Percentiles rank a stretch among this genome's conserved stretches.
These are phyloP conservation scores for Callyntrura guangdongensis DNA, from an alignment of 2,888 invertebrate species.

Conservation along the genomic window DNA sequence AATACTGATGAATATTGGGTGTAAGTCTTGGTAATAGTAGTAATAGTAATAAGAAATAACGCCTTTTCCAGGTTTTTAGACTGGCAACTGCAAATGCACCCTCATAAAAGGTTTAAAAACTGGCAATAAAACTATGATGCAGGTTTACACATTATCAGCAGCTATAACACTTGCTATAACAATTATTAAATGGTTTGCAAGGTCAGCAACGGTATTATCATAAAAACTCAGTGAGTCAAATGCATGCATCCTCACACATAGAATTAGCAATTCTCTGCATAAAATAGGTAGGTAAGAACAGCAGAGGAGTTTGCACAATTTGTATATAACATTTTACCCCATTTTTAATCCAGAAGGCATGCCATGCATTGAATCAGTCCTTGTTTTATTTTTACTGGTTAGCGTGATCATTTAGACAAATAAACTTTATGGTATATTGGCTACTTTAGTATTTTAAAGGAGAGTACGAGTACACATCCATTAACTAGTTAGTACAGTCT, in stretches of 20 bases:
- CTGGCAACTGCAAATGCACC: slow-evolving; percentile 79
- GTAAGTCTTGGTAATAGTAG: slow-evolving; percentile 36
- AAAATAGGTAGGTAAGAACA: slow-evolving; percentile 17
- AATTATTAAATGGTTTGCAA: slow-evolving; percentile 25
- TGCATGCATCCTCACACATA: slow-evolving; percentile 30
- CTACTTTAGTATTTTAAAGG: not conserved
- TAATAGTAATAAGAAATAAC: slow-evolving; percentile 5
- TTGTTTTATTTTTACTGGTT: not conserved
- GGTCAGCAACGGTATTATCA: slow-evolving; percentile 21
- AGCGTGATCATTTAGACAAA: slow-evolving; percentile 7
- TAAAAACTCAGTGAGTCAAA: not conserved
- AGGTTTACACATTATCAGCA: slow-evolving; percentile 38
- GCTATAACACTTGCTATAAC: not conserved
- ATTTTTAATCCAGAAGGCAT: slow-evolving; percentile 10
- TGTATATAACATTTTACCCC: not conserved
- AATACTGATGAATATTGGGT: slow-evolving; percentile 29
- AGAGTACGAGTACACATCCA: not conserved
- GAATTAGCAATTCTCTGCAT: not conserved
- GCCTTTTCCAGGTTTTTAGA: slow-evolving; percentile 54
- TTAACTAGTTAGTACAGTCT: not conserved
- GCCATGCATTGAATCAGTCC: slow-evolving; percentile 26
- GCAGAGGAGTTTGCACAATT: not conserved
- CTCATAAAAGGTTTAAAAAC: slow-evolving; percentile 48
- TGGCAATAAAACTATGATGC: slow-evolving; percentile 29
- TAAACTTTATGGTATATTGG: not conserved